Base-by-base conservation (phyloP, 2,113 vertebrate genomes). In the Orthonyx spaldingii region DNA sequence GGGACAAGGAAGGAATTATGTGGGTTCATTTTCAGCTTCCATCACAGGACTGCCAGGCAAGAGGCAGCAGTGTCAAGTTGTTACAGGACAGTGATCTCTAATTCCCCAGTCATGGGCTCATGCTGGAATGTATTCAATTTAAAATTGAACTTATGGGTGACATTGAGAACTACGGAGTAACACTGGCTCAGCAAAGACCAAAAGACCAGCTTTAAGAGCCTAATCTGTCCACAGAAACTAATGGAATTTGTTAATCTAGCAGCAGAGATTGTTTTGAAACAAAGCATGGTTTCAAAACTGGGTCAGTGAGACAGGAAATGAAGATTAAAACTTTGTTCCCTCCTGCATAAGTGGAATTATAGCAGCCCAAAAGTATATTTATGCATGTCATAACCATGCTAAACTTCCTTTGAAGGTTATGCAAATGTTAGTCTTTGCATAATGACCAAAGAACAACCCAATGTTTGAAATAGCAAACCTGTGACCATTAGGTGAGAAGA, bases 401-500 rank as follows among this genome's bases (percentile, higher is more conserved):
- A 56, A 65, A 83, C 80, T 75, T 80, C 20, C 30, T 65, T 68
- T 57, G 35, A 49, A 80, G 24, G 41, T 19, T 42, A 28, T 76
- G 19, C 24, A 72, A 79, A 26, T 63, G 2, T 26, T 76, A 33
- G 3, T 60, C 4, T 72, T 33, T 60, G 30, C n/a, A 28, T 76
- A 77, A 27, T 89, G 24, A 77, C 10, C 33, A 52, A 44, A 64
- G 14, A 65, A n/a, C 10, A 81, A 9, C 13, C 5, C 3, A 4
- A 24, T 1, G 2, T 56, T 49, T 89, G 32, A 81, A 80, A 81
- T 13, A 80, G 27, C 30, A 77, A 14, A 57, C 50, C 72, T 87
- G 1, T 61, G 41, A 56, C n/a, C 14, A 32, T 70, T 50, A 53
- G 37, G 11, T 0, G 0, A 76, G 77, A 65, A 87, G 32, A n/a